phyloP scores from a whole-genome alignment of 2,888 invertebrate species.

The Hanleya hanleyi region DNA sequence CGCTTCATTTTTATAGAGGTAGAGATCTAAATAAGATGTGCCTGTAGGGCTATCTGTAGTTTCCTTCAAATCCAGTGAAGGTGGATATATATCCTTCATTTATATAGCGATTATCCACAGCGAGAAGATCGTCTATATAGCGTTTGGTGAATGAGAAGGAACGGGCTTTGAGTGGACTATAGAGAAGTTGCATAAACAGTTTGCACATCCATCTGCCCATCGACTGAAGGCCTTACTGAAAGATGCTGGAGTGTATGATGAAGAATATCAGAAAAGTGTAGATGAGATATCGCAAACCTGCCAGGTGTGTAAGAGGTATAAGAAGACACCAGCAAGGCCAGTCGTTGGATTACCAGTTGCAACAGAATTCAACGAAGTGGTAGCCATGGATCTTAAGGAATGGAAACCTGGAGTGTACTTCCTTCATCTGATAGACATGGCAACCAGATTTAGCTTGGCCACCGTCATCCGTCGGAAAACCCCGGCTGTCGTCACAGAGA shows the following conservation, averaged over 20 bases:
- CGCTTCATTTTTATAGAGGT: no score
- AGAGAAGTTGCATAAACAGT: constrained; percentile 39
- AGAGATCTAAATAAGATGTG: constrained; percentile 35
- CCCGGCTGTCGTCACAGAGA: constrained; percentile 1
- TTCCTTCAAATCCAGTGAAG: not conserved
- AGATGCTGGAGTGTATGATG: constrained; percentile 24
- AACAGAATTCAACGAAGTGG: constrained; percentile 31
- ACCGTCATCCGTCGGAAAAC: constrained; percentile 8
- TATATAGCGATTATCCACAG: not conserved
- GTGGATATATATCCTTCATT: not conserved
- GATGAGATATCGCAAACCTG: constrained; percentile 21
- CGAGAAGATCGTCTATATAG: not conserved
- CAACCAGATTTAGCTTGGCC: constrained; percentile 9
- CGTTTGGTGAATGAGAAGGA: not conserved
- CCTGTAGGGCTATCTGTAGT: constrained; percentile 11
- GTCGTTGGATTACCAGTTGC: constrained; percentile 18
- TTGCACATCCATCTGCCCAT: constrained; percentile 40
- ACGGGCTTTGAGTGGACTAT: constrained; percentile 11
- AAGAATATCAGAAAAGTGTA: constrained; percentile 16
- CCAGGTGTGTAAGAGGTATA: constrained; percentile 18
- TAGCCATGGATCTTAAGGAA: constrained; percentile 38
- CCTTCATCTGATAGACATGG: constrained; percentile 20
- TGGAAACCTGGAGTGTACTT: constrained; percentile 16
- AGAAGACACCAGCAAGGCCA: constrained; percentile 15
- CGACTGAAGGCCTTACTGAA: constrained; percentile 28